phyloP scores from a whole-genome alignment of 2,797 vertebrate genomes.

The Poeciliopsis turneri region DNA sequence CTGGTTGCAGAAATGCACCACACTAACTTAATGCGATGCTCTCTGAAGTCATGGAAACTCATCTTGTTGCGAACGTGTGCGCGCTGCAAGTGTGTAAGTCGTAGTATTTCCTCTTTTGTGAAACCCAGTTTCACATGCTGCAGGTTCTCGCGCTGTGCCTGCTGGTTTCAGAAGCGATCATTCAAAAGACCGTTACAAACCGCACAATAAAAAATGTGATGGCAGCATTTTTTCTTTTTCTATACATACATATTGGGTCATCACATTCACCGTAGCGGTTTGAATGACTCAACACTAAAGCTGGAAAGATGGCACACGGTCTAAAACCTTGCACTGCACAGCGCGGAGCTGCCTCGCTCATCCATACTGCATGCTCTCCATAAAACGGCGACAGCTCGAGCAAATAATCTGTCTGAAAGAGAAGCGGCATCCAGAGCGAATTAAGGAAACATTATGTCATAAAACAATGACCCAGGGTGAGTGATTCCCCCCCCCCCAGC shows the following conservation, averaged over 20 bases:
- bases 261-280: slow-evolving; percentile 51
- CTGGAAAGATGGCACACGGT: slow-evolving; percentile 1
- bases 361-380: slow-evolving; percentile 27
- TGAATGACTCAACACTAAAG: slow-evolving; percentile 44
- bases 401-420: slow-evolving; percentile 29
- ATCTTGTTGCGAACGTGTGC: not conserved
- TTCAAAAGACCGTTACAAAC: slow-evolving; percentile 65
- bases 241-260: slow-evolving; percentile 14
- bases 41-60: slow-evolving; percentile 13
- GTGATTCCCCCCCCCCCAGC: slow-evolving; percentile 40
- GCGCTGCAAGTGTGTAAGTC: slow-evolving; percentile 7
- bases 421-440: slow-evolving; percentile 32
- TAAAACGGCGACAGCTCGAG: slow-evolving; percentile 25
- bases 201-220: slow-evolving; percentile 42
- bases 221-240: slow-evolving; percentile 10
- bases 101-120: slow-evolving; percentile 28
- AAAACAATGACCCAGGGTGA: slow-evolving; percentile 55
- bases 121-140: slow-evolving; percentile 38
- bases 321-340: slow-evolving; percentile 14
- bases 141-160: slow-evolving; percentile 21
- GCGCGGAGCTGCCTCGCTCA: slow-evolving; percentile 3
- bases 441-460: slow-evolving; percentile 31
- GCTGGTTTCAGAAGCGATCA: slow-evolving; percentile 36
- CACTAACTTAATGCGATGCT: not conserved
- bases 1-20: no score